phyloP scores from a whole-genome alignment of 64 coral and sea anemone species.

The Platygyra sinensis region DNA sequence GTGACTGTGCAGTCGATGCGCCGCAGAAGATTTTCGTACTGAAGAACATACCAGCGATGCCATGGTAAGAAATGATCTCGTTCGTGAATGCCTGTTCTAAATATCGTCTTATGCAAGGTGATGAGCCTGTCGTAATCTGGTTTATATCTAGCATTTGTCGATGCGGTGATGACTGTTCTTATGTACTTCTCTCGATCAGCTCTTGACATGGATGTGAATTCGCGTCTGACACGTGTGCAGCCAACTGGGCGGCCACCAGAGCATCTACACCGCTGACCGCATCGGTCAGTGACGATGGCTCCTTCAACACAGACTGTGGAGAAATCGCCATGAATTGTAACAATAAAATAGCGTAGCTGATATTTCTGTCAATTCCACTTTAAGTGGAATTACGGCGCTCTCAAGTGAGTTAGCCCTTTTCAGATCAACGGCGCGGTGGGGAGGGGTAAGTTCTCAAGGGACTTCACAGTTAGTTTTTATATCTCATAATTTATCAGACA shows the following conservation, averaged over 20 bases:
- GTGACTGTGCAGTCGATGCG: constrained; percentile 67
- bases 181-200: constrained; percentile 52
- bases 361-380: too few species aligned
- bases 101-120: constrained; percentile 47
- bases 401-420: too few species aligned
- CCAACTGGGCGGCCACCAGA: background rate
- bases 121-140: constrained; percentile 52
- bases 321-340: background rate
- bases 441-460: too few species aligned
- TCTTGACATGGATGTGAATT: constrained; percentile 66
- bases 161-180: constrained; percentile 34
- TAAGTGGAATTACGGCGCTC: too few species aligned
- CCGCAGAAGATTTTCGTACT: constrained; percentile 80
- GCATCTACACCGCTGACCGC: constrained; percentile 57
- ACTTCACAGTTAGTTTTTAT: too few species aligned
- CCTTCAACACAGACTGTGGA: constrained; percentile 18
- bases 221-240: constrained; percentile 61
- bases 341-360: too few species aligned
- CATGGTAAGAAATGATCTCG: constrained; percentile 56
- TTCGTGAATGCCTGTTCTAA: constrained; percentile 29
- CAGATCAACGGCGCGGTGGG: too few species aligned
- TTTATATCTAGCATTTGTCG: constrained; percentile 58
- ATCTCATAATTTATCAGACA: too few species aligned
- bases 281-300: constrained; percentile 23
- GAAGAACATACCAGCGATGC: constrained; percentile 80